phyloP scores from a whole-genome alignment of 1,140 invertebrate genomes.

The Probaryconus sp. region DNA sequence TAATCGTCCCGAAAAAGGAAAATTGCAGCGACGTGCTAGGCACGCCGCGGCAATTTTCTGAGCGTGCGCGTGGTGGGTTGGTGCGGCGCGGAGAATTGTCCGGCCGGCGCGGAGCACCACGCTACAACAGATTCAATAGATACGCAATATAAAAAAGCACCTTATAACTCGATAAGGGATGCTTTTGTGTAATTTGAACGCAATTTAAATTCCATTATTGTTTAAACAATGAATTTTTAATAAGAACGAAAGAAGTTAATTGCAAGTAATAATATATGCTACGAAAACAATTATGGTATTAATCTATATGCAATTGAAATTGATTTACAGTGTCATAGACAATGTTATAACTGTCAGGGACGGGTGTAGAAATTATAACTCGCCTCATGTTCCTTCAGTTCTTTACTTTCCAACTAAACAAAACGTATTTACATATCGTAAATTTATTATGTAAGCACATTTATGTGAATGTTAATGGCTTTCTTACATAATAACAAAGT shows the following conservation, averaged over 20 bases:
- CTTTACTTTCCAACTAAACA: conserved; percentile 35
- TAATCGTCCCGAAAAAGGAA: no score
- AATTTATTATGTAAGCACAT: conserved; percentile 46
- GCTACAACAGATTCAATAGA: no score
- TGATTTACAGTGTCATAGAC: conserved; percentile 23
- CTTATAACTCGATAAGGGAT: no score
- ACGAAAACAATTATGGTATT: conserved; percentile 32
- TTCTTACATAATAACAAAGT: no score
- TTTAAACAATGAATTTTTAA: background rate
- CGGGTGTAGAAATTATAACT: conserved; percentile 34
- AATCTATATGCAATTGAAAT: conserved; percentile 37
- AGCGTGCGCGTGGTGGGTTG: no score
- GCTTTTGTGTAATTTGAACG: background rate
- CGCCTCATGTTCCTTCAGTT: no score
- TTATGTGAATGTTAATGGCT: conserved; percentile 16
- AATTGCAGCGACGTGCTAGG: no score
- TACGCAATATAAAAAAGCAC: no score
- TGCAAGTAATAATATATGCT: conserved; percentile 24
- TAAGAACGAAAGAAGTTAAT: background rate
- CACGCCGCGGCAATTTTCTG: no score
- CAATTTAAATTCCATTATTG: background rate
- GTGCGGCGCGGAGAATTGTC: no score
- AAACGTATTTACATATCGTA: conserved; percentile 45
- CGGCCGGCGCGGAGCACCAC: no score
- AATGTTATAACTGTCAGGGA: conserved; percentile 8